These are phyloP conservation scores for Dusona sp. DNA, from an alignment of 2,888 invertebrate species.

Conservation along the genomic window DNA sequence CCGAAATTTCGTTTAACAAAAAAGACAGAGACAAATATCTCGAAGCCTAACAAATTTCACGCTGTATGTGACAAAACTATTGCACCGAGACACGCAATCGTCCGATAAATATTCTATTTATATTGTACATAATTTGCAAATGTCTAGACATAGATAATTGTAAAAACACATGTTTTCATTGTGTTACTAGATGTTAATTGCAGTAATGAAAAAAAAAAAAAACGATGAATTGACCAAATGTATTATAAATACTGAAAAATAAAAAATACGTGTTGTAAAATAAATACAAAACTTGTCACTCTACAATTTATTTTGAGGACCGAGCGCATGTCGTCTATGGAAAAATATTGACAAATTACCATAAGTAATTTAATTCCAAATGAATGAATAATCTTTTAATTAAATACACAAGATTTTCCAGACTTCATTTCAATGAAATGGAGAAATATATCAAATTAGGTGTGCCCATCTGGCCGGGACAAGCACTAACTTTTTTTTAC, in stretches of 20 bases:
- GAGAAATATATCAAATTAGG: too few species aligned
- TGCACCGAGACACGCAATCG: constrained; percentile 16
- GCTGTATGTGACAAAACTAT: constrained; percentile 21
- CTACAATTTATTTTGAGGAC: not conserved
- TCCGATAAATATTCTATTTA: not conserved
- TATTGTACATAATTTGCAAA: constrained; percentile 72
- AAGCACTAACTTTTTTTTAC: too few species aligned
- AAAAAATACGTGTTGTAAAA: constrained; percentile 15
- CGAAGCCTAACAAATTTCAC: not conserved
- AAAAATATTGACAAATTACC: not conserved
- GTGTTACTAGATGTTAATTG: constrained; percentile 41
- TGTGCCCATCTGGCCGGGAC: too few species aligned
- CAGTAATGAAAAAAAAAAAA: not conserved
- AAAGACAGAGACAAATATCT: not conserved
- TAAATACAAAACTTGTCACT: not conserved
- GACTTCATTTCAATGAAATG: too few species aligned
- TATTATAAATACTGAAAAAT: constrained; percentile 14
- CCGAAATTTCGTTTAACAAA: not conserved
- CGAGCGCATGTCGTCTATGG: not conserved
- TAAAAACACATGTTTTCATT: constrained; percentile 54
- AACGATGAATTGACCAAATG: not conserved
- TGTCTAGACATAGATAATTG: constrained; percentile 70
- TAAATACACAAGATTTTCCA: too few species aligned
- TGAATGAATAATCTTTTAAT: too few species aligned
- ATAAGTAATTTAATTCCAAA: too few species aligned